phyloP scores from a whole-genome alignment of 2,888 invertebrate genomes.

The Protonemura montana region DNA sequence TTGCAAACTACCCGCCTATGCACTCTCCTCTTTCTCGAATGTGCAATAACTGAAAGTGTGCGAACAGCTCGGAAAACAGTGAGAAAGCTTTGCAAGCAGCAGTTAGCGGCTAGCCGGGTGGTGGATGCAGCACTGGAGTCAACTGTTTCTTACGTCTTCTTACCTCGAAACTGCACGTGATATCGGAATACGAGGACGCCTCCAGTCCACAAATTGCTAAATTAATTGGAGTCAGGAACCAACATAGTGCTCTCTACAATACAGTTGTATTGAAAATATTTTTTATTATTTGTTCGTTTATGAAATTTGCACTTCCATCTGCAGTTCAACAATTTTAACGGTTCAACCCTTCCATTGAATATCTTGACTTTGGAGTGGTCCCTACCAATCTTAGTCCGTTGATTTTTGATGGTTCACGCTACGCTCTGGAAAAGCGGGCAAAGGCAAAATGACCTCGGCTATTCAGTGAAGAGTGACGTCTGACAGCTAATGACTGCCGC shows the following conservation, averaged over 20 bases:
- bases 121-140: neutral
- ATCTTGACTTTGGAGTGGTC: neutral
- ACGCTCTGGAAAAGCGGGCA: neutral
- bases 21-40: constrained; percentile 34
- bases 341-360: neutral
- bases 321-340: too few relatives aligned
- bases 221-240: neutral
- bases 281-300: too few relatives aligned
- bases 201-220: neutral
- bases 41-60: constrained; percentile 35
- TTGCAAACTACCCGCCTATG: constrained; percentile 41
- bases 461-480: constrained; percentile 35
- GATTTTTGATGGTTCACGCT: neutral
- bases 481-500: constrained; percentile 41
- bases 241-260: neutral
- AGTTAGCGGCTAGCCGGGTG: constrained; percentile 24
- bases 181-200: neutral
- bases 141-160: neutral
- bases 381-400: neutral
- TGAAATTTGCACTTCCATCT: too few relatives aligned
- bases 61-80: constrained; percentile 19
- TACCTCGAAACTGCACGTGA: neutral
- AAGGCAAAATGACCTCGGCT: constrained; percentile 22
- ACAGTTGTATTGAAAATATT: neutral
- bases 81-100: constrained; percentile 14